Conservation (phyloP, 2,797 vertebrate species). For the Onychomys torridus region DNA sequence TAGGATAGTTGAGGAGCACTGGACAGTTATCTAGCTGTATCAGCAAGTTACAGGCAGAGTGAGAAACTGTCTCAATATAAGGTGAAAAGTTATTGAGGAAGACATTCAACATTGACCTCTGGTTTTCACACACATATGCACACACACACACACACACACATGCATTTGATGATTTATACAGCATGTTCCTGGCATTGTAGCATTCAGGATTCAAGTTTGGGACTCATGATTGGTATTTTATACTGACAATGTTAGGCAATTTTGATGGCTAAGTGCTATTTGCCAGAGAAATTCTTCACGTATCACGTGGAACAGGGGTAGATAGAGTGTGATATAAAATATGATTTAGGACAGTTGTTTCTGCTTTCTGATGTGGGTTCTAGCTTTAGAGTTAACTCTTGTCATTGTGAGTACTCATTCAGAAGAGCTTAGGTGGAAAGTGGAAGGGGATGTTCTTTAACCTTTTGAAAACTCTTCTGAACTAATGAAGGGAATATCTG, state of each 20-base stretch:
- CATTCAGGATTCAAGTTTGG: background rate
- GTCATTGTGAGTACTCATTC: background rate
- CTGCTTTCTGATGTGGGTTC: background rate
- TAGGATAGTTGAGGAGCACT: background rate
- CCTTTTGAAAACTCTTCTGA: background rate
- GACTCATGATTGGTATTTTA: background rate
- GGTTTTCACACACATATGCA: background rate
- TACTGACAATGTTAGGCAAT: background rate
- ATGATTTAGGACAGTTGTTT: background rate
- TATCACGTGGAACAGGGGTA: background rate
- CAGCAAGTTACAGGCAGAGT: background rate
- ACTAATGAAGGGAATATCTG: background rate
- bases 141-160: background rate
- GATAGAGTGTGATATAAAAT: background rate
- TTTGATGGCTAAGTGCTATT: slow-evolving; percentile 37
- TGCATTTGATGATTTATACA: background rate
- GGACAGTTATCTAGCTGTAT: background rate
- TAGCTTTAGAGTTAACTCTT: background rate
- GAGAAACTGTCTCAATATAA: background rate
- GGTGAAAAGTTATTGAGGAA: background rate
- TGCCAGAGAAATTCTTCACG: slow-evolving; percentile 30
- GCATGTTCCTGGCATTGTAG: background rate
- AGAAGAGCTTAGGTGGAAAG: background rate
- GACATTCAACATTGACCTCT: background rate
- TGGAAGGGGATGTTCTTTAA: background rate